Evolutionary conservation across 1,140 invertebrate species (phyloP), one percentile per base, ranked within the genome.

Genomic region (Teleogryllus occipitalis): DNA sequence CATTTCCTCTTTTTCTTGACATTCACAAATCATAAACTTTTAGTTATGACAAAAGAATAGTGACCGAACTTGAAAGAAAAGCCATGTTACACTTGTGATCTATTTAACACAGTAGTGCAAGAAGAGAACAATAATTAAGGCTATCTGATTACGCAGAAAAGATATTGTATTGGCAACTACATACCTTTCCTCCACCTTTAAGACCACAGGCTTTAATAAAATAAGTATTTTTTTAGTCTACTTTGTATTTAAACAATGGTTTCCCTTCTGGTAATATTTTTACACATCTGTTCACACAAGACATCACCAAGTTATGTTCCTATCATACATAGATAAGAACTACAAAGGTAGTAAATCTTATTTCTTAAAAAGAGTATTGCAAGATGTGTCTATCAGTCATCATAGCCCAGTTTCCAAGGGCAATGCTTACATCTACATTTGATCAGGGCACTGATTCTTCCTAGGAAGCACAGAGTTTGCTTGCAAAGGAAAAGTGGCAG

Each of bases 311-410:
- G 10, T 10, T 65, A 65, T 65, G 54, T 65, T 65, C 54, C 54
- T 65, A 65, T 18, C 54, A 65, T 65, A 65, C 54, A 65, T 18
- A 65, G 54, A 65, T 65, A 65, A 65, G 54, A 65, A 65, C 54
- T 18, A 65, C 54, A 65, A 65, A 65, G 54, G 54, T 65, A 65
- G 18, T 65, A 65, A 65, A 65, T 65, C 54, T 65, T 65, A 65
- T 65, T 14, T 65, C 18, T 65, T 65, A 65, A 65, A 65, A 65
- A 65, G 54, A 65, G 54, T 65, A 65, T 65, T 65, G 54, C 54
- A 65, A 65, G 54, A 65, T 65, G 54, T 65, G 54, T 65, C 54
- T 65, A 65, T 65, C 54, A 65, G 54, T 65, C 54, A 65, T 65
- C 54, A 18, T 65, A 65, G 10, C 54, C 54, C 18, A 65, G 18